Base-by-base conservation (phyloP, 2,888 invertebrate species). In the Tipula vernalis region DNA sequence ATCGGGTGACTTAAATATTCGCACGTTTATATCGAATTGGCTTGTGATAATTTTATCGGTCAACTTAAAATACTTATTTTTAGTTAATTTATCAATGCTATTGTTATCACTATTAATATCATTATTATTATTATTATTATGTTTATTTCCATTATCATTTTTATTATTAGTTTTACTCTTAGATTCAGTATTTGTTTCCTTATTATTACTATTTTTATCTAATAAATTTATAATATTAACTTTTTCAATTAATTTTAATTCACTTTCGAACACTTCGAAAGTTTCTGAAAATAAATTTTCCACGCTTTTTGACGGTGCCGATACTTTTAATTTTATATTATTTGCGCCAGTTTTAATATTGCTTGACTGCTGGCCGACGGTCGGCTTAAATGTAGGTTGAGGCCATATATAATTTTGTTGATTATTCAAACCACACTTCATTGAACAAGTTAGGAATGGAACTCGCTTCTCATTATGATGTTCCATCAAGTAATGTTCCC, bases 381-480 rank as follows among this genome's bases (percentile, higher is more conserved):
- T 92, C 42, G 95, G 93, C 87, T 94, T 94, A 0, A 95, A 95
- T 2, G 96, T 96, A 86, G 96, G 96, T 90, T 95, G 95, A 41
- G 96, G 96, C 96, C 96, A 96, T 39, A 96, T 93, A 89, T 96
- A 95, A 3, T 91, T 90, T 86, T 91, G 91, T 13, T 86, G 47
- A 4, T 87, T 87, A 41, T 93, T 93, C 87, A 94, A 93, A 39
- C 96, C 95, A 91, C 96, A 96, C 15, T 95, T 93, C 94, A 96
- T 96, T 89, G 95, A 95, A 91, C 96, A 96, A 6, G 95, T 95
- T 71, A 94, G 93, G 88, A 96, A 92, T 5, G 95, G 95, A 89
- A 94, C 87, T 92, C 93, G 90, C 87, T 90, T 89, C 88, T 88
- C 89, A 89, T 91, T 87, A 89, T 89, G 36, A 91, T 90, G 28